Conservation (phyloP, 1,140 invertebrate species). For the Bombus superbus region DNA sequence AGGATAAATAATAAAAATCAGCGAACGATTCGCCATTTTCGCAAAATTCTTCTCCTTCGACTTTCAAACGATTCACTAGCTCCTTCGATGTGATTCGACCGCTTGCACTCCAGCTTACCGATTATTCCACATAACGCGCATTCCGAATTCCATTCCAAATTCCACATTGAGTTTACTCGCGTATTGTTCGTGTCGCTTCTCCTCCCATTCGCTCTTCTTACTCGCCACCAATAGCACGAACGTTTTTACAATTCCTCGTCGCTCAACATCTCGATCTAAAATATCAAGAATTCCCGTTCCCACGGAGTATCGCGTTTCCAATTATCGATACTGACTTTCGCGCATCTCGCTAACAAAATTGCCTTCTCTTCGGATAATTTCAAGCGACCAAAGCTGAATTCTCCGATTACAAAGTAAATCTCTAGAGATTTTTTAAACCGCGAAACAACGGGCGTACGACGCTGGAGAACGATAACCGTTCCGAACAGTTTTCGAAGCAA, state of each 20-base stretch:
- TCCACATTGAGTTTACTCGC: too few relatives aligned
- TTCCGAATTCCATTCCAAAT: too few relatives aligned
- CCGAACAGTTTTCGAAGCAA: too few relatives aligned
- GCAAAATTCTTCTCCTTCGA: neutral
- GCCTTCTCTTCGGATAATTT: neutral
- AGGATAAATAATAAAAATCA: neutral
- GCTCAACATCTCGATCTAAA: too few relatives aligned
- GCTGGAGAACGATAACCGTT: neutral
- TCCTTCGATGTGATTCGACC: neutral
- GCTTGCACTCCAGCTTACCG: too few relatives aligned
- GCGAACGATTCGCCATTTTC: neutral
- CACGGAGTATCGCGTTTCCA: neutral
- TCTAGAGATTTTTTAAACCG: neutral
- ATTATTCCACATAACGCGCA: too few relatives aligned
- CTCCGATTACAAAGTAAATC: neutral
- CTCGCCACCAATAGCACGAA: too few relatives aligned
- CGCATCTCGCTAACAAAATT: neutral
- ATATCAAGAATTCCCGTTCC: too few relatives aligned
- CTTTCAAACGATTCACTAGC: neutral
- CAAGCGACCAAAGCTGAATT: neutral
- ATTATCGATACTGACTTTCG: neutral
- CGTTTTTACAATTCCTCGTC: too few relatives aligned
- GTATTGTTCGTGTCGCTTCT: too few relatives aligned
- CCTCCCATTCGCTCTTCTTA: too few relatives aligned
- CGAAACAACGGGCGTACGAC: neutral